These are phyloP conservation scores for Heliopora coerulea DNA, from an alignment of 92 coral and sea anemone species.

Conservation along the genomic window DNA sequence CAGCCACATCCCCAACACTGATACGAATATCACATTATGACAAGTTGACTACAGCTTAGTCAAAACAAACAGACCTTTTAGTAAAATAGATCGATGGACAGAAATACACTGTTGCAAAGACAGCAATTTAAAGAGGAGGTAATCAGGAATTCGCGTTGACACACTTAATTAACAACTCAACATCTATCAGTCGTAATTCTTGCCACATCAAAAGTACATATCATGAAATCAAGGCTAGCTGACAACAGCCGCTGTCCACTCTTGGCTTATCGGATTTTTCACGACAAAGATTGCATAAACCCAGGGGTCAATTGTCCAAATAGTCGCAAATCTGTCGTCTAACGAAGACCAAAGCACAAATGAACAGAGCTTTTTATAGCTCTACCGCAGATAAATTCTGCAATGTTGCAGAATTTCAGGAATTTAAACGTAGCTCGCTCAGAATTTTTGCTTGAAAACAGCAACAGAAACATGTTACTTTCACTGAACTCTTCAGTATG, in stretches of 20 bases:
- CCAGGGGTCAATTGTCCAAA: neutral
- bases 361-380: neutral
- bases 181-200: neutral
- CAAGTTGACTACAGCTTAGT: neutral
- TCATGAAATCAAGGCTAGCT: neutral
- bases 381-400: neutral
- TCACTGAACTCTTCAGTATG: neutral
- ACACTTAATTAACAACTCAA: neutral
- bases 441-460: conserved; percentile 18
- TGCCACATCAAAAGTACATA: no score
- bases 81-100: no score
- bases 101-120: neutral
- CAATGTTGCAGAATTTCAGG: neutral
- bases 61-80: no score
- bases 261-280: neutral
- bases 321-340: conserved; percentile 8
- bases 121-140: neutral
- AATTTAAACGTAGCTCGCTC: neutral
- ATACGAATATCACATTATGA: no score
- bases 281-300: neutral
- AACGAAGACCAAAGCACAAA: neutral
- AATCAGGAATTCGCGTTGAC: neutral
- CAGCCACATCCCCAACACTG: no score
- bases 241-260: neutral
- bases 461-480: conserved; percentile 18